Conservation (phyloP, 2,888 invertebrate species). For the Ferrisia virgata region DNA sequence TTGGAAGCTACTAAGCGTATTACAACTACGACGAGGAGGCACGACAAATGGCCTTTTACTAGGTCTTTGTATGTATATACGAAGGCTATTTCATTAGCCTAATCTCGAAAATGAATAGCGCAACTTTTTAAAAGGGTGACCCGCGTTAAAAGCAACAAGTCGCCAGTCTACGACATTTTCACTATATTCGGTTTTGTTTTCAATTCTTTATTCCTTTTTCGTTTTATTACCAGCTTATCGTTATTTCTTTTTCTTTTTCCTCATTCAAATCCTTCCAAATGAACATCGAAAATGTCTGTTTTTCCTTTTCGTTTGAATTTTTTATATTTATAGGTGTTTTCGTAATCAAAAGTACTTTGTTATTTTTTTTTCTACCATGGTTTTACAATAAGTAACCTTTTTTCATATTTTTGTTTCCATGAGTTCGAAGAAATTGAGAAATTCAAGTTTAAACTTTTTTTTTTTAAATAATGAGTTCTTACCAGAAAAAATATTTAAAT, state of each 20-base stretch:
- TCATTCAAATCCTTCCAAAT: not conserved
- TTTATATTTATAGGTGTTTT: not conserved
- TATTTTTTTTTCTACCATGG: not conserved
- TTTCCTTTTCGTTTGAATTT: not conserved
- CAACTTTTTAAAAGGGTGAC: constrained; percentile 25
- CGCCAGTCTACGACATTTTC: not conserved
- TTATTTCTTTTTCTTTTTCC: not conserved
- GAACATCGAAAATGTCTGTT: not conserved
- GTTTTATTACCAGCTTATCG: not conserved
- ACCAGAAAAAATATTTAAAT: no score
- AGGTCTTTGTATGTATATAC: constrained; percentile 20
- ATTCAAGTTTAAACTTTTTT: not conserved
- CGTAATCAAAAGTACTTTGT: not conserved
- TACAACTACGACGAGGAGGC: not conserved
- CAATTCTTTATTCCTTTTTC: not conserved
- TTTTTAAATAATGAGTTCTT: not conserved
- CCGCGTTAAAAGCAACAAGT: constrained; percentile 31
- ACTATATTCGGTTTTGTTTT: not conserved
- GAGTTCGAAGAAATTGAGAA: not conserved
- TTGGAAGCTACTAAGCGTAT: constrained; percentile 17
- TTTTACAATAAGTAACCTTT: not conserved
- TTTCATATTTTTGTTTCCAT: not conserved
- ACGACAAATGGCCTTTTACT: constrained; percentile 27
- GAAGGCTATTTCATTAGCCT: constrained; percentile 29
- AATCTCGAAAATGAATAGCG: constrained; percentile 1